Percentiles rank a stretch among this genome's conserved stretches.
These are phyloP conservation scores for Hemicentrotus pulcherrimus DNA, from an alignment of 35 echinoderm and acorn worm species.

Conservation along the genomic window DNA sequence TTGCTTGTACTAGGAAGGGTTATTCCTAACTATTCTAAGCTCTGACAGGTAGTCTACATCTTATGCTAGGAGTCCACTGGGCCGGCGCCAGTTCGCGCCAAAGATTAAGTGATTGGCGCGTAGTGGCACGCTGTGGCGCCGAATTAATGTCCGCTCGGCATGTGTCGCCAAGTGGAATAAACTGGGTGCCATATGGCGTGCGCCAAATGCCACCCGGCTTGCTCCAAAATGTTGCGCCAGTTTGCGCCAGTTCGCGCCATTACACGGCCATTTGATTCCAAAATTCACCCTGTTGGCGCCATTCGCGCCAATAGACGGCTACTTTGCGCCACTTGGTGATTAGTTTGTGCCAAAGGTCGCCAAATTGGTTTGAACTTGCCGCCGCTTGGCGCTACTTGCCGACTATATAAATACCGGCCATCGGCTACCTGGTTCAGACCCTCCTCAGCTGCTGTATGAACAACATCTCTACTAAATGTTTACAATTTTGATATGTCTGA, in stretches of 20 bases:
- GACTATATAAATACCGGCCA: conserved; percentile 24
- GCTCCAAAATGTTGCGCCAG: conserved; percentile 50
- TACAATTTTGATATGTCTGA: conserved; percentile 29
- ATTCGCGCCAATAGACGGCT: conserved; percentile 43
- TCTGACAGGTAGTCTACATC: too few relatives aligned
- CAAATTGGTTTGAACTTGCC: conserved; percentile 52
- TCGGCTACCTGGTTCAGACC: not conserved
- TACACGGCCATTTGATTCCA: conserved; percentile 54
- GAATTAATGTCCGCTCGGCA: conserved; percentile 52
- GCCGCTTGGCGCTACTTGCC: conserved; percentile 43
- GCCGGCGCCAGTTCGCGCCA: conserved; percentile 35
- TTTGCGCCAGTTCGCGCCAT: conserved; percentile 51
- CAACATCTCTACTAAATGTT: conserved; percentile 37
- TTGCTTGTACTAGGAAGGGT: too few relatives aligned
- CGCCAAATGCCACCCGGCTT: conserved; percentile 50
- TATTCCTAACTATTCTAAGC: too few relatives aligned
- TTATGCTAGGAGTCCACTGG: conserved; percentile 28
- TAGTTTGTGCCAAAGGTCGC: conserved; percentile 55
- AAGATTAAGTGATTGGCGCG: conserved; percentile 39
- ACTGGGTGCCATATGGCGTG: conserved; percentile 53
- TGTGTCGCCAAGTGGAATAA: conserved; percentile 57
- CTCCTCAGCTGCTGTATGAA: conserved; percentile 45
- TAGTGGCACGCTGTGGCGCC: conserved; percentile 53
- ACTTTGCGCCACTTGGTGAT: conserved; percentile 54
- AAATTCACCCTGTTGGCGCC: conserved; percentile 40